Evolutionary conservation across 2,888 invertebrate genomes (phyloP).

Genomic region (Phorcus lineatus): DNA sequence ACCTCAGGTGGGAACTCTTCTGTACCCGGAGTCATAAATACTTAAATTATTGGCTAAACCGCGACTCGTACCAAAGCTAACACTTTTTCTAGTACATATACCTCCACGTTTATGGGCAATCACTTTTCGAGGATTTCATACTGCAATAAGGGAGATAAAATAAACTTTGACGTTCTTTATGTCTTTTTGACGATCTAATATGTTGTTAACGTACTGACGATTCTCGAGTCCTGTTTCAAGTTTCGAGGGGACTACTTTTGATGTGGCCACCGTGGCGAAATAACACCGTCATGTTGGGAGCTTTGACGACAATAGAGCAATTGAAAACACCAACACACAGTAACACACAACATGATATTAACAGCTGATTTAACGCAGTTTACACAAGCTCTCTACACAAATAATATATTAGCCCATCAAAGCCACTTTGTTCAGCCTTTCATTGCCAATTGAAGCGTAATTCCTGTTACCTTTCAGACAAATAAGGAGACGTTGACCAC

Average conservation of each 20-base stretch:
- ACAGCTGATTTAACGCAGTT: background rate
- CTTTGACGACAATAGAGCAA: background rate
- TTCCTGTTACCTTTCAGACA: too few relatives aligned
- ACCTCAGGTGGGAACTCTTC: conserved; percentile 22
- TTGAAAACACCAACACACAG: background rate
- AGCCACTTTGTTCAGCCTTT: background rate
- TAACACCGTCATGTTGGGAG: background rate
- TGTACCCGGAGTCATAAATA: conserved; percentile 5
- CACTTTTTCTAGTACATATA: background rate
- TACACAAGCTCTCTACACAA: background rate
- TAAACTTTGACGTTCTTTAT: background rate
- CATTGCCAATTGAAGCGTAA: too few relatives aligned
- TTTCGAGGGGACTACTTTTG: background rate
- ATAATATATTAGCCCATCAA: background rate
- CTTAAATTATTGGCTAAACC: conserved; percentile 5
- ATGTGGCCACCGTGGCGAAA: background rate
- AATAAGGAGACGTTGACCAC: too few relatives aligned
- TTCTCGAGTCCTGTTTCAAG: background rate
- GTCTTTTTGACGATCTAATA: background rate
- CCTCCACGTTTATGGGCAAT: background rate
- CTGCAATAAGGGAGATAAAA: background rate
- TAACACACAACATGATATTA: background rate
- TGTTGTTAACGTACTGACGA: background rate
- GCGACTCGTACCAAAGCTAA: background rate
- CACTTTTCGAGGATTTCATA: background rate